Evolutionary conservation across 1,140 invertebrate species (phyloP).

Genomic region (Megalopta genalis): DNA sequence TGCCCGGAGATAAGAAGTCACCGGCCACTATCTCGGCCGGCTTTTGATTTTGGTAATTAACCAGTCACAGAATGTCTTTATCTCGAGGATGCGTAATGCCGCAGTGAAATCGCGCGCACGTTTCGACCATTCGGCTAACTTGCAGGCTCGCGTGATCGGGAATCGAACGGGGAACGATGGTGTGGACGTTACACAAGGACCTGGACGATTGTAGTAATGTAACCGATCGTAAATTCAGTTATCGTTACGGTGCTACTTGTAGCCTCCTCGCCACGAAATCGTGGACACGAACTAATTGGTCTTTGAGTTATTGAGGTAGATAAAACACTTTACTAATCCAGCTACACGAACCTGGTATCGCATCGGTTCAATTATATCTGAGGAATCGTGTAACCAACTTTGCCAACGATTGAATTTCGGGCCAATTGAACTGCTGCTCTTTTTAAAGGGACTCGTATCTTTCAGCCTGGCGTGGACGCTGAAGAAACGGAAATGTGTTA

Average conservation of each 20-base stretch:
- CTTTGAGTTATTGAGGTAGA: not conserved
- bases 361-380: not conserved
- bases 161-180: not conserved
- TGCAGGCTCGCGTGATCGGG: not conserved
- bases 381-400: conserved; percentile 13
- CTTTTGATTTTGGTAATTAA: conserved; percentile 44
- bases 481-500: not conserved
- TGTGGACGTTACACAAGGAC: not conserved
- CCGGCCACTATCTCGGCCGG: conserved; percentile 19
- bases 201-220: too few species aligned
- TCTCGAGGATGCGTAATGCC: conserved; percentile 28
- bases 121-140: not conserved
- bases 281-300: conserved; percentile 7
- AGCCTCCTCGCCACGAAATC: conserved; percentile 1
- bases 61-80: conserved; percentile 37
- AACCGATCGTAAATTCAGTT: not conserved
- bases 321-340: conserved; percentile 22
- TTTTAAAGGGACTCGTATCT: not conserved
- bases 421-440: not conserved
- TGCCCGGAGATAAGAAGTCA: conserved; percentile 36
- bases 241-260: conserved; percentile 21
- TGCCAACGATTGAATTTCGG: not conserved
- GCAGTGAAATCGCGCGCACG: not conserved
- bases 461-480: not conserved
- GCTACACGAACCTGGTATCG: not conserved